Evolutionary conservation across 2,888 invertebrate species (phyloP), one percentile per base, ranked within the genome.

Genomic region (Eledona agricola): DNA sequence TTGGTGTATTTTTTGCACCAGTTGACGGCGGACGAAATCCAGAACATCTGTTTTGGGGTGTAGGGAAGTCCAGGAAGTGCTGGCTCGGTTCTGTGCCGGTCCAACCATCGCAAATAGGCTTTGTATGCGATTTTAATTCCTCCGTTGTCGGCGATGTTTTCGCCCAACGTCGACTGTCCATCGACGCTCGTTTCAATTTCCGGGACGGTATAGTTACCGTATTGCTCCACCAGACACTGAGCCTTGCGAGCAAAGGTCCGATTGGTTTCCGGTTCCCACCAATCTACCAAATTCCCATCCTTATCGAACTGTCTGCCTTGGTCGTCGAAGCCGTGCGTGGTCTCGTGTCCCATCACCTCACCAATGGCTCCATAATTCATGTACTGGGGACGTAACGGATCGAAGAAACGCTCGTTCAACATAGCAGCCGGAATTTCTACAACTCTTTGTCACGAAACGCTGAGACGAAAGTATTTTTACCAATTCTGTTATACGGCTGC

Each of bases 101-200:
- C 76, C 0, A 81, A 82, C 89, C 90, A 92, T 2, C 83, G 81
- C 29, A 84, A 79, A 73, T 93, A 93, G 0, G 91, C 93, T 55
- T 83, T 80, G 74, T 93, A 95, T 0, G 94, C 90, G 70, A 90
- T 89, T 72, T 93, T 94, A 58, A 94, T 84, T 0, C 94, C 95
- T 1, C 93, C 93, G 71, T 94, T 95, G 72, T 95, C 95, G 0
- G 95, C 95, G 51, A 95, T 95, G 72, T 95, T 94, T 72, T 94
- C 94, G 4, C 92, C 93, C 76, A 92, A 90, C 0, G 93, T 93
- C 67, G 90, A 90, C 43, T 92, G 85, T 35, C 95, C 95, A 67
- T 93, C 92, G 40, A 95, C 71, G 90, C 91, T 85, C 59, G 90
- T 73, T 34, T 80, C 81, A 1, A 89, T 86, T 74, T 85, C 84